Conservation (phyloP, 2,888 invertebrate genomes). For the Antitype chi region DNA sequence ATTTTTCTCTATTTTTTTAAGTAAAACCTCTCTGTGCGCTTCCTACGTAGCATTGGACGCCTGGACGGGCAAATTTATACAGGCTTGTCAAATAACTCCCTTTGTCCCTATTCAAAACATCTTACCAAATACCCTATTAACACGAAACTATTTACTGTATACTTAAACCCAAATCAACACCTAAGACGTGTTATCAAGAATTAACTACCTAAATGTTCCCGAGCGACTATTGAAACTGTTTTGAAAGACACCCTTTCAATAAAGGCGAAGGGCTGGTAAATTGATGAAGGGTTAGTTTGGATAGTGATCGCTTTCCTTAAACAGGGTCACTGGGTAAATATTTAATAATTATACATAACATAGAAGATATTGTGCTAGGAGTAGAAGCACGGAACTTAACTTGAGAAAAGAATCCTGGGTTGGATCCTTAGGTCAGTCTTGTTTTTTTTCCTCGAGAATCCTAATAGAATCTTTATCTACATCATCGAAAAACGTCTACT, state of each 20-base stretch:
- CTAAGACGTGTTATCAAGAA: constrained; percentile 35
- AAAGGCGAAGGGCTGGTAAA: constrained; percentile 29
- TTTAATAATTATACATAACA: background rate
- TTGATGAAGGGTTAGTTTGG: constrained; percentile 58
- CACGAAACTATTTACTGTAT: constrained; percentile 3
- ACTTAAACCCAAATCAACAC: constrained; percentile 44
- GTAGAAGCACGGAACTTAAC: too few species aligned
- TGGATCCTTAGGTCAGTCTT: too few species aligned
- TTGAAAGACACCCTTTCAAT: constrained; percentile 50
- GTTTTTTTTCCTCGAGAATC: background rate
- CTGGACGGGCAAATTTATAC: background rate
- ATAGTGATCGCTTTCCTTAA: constrained; percentile 40
- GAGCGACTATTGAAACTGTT: constrained; percentile 39
- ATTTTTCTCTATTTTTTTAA: too few species aligned
- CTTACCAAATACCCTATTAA: background rate
- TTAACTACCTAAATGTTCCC: constrained; percentile 41
- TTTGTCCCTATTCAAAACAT: background rate
- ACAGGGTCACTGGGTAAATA: background rate
- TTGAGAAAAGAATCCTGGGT: too few species aligned
- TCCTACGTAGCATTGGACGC: too few species aligned
- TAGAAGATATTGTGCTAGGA: too few species aligned
- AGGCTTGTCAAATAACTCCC: background rate
- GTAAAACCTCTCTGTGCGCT: background rate
- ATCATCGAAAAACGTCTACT: too few species aligned
- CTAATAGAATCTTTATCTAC: too few species aligned